Evolutionary conservation across 2,797 vertebrate genomes (phyloP), one percentile per base, ranked within the genome.

Genomic region (Trachurus trachurus): DNA sequence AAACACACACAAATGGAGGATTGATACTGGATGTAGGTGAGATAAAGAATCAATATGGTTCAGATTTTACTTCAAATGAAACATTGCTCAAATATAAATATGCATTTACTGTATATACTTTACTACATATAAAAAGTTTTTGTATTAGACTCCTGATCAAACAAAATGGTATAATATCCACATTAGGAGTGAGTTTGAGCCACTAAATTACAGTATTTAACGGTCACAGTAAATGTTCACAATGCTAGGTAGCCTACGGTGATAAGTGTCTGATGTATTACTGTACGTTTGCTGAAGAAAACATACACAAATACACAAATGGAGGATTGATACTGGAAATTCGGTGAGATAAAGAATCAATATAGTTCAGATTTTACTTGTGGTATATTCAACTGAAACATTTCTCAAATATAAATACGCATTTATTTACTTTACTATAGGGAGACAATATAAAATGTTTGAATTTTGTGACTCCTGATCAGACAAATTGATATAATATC

Each of bases 281-380:
- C 64, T 56, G 54, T 34, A 50, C 45, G 9, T 52, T 19, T 70
- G 49, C 17, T 42, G 5, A 58, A 11, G n/a, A 58, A 66, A 52
- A 37, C 11, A 49, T 13, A 44, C 42, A 44, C 26, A 26, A 26
- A 26, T 26, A 26, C 26, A 16, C 13, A 77, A 16, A 39, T 6
- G 6, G 29, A 45, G 15, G 15, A 40, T 9, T 22, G 1, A 65
- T 12, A 42, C 12, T 31, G 26, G 5, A 39, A 49, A 7, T 19
- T 11, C 44, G 12, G 56, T 21, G 6, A 0, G 9, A 64, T 17
- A 65, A 61, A 74, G 0, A 31, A 31, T 16, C 34, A 15, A 29
- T 39, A 17, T 11, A 2, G 19, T n/a, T 40, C 5, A 40, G 13
- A 19, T 50, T 37, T 6, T 6, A 21, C 21, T 39, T 37, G 31